These are phyloP conservation scores for Crax fasciolata DNA, from an alignment of 2,797 vertebrate species.

Conservation along the genomic window DNA sequence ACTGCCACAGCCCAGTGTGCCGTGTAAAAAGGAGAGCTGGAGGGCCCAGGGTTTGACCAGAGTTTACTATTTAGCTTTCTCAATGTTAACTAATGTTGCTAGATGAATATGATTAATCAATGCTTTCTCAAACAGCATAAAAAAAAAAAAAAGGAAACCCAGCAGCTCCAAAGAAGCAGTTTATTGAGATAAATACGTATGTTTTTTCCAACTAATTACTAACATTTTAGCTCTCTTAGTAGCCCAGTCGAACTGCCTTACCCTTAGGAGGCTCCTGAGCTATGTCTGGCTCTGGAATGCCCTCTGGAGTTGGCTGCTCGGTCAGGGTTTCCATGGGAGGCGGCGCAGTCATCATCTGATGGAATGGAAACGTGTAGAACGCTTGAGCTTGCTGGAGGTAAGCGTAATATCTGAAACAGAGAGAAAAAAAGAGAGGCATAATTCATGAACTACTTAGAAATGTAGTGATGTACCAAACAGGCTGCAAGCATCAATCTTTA, in stretches of 20 bases:
- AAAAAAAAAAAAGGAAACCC: background rate
- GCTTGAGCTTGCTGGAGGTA: slow-evolving; percentile 81
- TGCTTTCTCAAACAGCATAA: background rate
- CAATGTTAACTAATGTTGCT: background rate
- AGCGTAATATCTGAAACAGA: slow-evolving; percentile 72
- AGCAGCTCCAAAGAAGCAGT: background rate
- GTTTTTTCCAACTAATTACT: rapidly evolving
- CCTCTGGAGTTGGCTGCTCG: slow-evolving; percentile 68
- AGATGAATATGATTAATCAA: background rate
- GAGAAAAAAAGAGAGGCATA: background rate
- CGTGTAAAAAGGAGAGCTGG: background rate
- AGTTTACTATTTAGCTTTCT: background rate
- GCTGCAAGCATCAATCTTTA: background rate
- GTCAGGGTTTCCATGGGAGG: slow-evolving; percentile 63
- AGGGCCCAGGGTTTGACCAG: background rate
- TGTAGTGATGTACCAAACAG: background rate
- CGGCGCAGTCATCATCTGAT: slow-evolving; percentile 78
- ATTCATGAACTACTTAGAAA: background rate
- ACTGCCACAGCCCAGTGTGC: background rate
- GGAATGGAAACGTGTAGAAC: slow-evolving; percentile 78
- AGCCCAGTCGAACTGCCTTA: slow-evolving; percentile 77
- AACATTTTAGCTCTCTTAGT: background rate
- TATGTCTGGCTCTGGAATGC: slow-evolving; percentile 58
- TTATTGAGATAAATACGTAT: background rate
- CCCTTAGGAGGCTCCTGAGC: slow-evolving; percentile 80